These are phyloP conservation scores for Catotricha subobsoleta DNA, from an alignment of 2,888 invertebrate genomes.

Conservation along the genomic window DNA sequence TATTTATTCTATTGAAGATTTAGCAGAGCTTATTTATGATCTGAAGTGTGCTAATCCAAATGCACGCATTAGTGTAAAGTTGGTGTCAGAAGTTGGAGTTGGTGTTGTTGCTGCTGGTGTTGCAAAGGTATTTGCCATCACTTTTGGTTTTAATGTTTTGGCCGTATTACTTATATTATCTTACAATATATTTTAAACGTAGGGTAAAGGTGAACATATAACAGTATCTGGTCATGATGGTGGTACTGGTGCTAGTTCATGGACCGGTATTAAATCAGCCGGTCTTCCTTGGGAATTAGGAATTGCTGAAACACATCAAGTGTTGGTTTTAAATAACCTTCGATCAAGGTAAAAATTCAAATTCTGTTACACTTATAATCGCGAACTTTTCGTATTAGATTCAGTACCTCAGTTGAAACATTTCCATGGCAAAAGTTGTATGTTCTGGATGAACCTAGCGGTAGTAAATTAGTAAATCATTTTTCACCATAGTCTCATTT, in stretches of 20 bases:
- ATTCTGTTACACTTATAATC: neutral
- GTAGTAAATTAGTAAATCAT: constrained; percentile 8
- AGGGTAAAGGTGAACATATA: constrained; percentile 96
- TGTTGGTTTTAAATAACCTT: constrained; percentile 80
- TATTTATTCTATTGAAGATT: constrained; percentile 97
- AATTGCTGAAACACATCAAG: constrained; percentile 96
- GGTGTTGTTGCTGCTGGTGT: constrained; percentile 99
- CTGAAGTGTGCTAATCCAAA: constrained; percentile 91
- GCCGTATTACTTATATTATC: neutral
- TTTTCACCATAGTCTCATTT: constrained; percentile 8
- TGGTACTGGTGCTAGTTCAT: constrained; percentile 95
- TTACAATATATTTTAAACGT: constrained; percentile 8
- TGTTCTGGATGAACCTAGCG: constrained; percentile 5
- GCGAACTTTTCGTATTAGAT: constrained; percentile 2
- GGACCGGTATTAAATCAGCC: constrained; percentile 98
- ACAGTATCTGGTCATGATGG: constrained; percentile 99
- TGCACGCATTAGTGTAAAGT: constrained; percentile 90
- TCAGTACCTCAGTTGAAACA: constrained; percentile 4
- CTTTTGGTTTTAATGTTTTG: neutral
- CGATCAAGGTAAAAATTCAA: constrained; percentile 39
- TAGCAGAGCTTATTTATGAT: constrained; percentile 96
- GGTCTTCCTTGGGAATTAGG: constrained; percentile 98
- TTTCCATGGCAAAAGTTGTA: constrained; percentile 2
- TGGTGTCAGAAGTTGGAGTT: constrained; percentile 97
- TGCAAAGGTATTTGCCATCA: constrained; percentile 50